A percentile compares a stretch with the other conserved stretches of the same genome.
These are phyloP conservation scores for Astur gentilis DNA, from an alignment of 2,113 vertebrate genomes.

Conservation along the genomic window DNA sequence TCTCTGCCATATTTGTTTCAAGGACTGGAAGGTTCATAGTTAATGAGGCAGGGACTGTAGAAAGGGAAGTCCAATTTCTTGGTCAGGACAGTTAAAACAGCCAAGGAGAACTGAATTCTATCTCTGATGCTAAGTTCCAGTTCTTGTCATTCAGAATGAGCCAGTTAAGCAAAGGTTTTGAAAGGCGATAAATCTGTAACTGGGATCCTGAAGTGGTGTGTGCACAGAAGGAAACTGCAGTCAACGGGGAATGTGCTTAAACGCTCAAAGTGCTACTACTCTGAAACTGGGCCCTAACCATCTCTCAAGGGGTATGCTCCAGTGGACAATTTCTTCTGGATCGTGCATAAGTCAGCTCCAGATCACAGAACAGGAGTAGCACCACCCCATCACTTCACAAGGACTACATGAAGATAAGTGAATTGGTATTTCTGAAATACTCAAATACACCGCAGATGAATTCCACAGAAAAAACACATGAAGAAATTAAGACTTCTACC, in stretches of 20 bases:
- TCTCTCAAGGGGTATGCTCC: fast-evolving
- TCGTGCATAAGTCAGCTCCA: neutral
- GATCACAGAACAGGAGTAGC: neutral
- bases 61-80: neutral
- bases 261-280: neutral
- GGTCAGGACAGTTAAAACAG: neutral
- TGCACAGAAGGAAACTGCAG: neutral
- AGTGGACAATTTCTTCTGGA: neutral
- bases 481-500: neutral
- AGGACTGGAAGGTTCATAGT: neutral
- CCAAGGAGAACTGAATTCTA: neutral
- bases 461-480: neutral
- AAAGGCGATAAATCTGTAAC: neutral
- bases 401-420: neutral
- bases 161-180: neutral
- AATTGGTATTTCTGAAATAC: neutral
- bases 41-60: neutral
- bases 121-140: neutral
- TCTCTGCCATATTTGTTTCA: neutral
- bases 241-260: neutral
- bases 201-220: neutral
- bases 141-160: neutral
- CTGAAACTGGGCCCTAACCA: neutral
- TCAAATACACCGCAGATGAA: neutral
- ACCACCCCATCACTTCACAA: neutral